phyloP scores from a whole-genome alignment of 2,888 invertebrate species.

The Siphlonurus alternatus region DNA sequence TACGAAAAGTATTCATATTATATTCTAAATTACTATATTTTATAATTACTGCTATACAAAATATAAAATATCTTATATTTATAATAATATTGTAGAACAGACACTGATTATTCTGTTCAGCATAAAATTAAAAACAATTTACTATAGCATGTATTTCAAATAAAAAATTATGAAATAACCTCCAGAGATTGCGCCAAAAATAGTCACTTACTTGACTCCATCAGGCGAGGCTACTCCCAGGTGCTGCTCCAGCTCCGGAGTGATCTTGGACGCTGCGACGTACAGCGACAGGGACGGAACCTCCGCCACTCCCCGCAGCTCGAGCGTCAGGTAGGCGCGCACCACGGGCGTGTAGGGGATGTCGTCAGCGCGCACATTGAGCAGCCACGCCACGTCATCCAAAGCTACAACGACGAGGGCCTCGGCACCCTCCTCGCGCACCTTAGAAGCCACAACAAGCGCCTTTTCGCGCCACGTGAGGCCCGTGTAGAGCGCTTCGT shows the following conservation, averaged over 20 bases:
- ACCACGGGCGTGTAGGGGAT: conserved; percentile 27
- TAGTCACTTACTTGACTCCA: not conserved
- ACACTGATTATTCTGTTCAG: too few species aligned
- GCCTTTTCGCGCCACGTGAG: conserved; percentile 16
- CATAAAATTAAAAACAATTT: too few species aligned
- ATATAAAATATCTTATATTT: too few species aligned
- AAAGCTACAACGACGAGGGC: conserved; percentile 27
- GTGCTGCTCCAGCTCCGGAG: not conserved
- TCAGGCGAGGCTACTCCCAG: not conserved
- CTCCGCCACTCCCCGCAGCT: not conserved
- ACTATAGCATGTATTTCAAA: too few species aligned
- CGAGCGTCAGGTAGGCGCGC: conserved; percentile 18
- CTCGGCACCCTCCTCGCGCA: conserved; percentile 16
- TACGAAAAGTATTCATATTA: too few species aligned
- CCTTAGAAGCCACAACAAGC: conserved; percentile 14
- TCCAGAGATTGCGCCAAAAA: too few species aligned
- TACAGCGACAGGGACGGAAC: not conserved
- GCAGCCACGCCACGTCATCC: conserved; percentile 32
- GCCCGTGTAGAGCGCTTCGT: conserved; percentile 14
- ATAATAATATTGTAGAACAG: too few species aligned
- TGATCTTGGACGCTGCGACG: not conserved
- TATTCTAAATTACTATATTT: too few species aligned
- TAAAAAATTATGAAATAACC: too few species aligned
- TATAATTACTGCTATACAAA: too few species aligned
- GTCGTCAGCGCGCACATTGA: conserved; percentile 31